Evolutionary conservation across 2,797 vertebrate species (phyloP).

Genomic region (Pseudocheirus occidentalis): DNA sequence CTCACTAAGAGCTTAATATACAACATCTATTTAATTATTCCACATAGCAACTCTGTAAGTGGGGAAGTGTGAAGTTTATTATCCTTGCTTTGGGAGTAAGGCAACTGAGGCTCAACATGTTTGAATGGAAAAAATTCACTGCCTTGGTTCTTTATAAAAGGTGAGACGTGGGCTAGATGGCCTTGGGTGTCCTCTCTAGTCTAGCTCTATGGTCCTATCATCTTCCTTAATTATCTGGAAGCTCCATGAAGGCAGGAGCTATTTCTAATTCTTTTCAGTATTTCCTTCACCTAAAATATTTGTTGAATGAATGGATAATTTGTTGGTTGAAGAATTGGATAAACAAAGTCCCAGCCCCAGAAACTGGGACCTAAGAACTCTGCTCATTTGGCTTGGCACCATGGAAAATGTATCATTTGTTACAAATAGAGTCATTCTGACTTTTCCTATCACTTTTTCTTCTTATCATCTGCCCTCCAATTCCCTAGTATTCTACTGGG

Average conservation of each 20-base stretch:
- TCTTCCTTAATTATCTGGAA: neutral
- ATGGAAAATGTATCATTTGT: neutral
- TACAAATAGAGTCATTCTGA: neutral
- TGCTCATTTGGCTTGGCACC: neutral
- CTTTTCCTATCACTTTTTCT: conserved; percentile 17
- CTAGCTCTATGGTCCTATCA: neutral
- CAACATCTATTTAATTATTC: neutral
- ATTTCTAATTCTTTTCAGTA: neutral
- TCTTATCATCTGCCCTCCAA: conserved; percentile 51
- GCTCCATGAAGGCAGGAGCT: neutral
- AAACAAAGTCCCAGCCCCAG: neutral
- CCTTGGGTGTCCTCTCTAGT: neutral
- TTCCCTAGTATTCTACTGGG: conserved; percentile 68
- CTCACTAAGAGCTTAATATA: neutral
- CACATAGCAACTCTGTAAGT: neutral
- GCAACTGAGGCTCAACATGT: no score
- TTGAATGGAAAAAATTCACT: no score
- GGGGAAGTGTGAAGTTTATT: neutral
- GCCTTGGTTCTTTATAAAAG: neutral
- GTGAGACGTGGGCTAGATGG: neutral
- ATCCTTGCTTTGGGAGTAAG: neutral
- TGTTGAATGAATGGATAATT: neutral
- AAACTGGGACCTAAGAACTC: neutral
- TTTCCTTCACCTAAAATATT: neutral
- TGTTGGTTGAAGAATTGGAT: neutral